Conservation (phyloP, 2,113 vertebrate species). For the Oryzias woworae region DNA sequence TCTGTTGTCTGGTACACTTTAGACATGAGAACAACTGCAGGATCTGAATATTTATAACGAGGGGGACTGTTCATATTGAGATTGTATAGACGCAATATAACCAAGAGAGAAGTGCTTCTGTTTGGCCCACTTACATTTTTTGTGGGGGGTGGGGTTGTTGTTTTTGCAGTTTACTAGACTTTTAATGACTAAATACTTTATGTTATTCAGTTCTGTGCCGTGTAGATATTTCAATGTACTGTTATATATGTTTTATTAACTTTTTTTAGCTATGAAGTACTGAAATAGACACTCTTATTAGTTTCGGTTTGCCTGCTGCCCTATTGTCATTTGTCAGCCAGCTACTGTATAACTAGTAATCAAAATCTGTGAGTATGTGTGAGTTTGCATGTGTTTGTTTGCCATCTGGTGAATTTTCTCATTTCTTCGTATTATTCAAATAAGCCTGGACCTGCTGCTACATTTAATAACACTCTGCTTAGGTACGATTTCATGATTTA, state of each 20-base stretch:
- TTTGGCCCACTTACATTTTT: constrained; percentile 11
- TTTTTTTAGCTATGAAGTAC: constrained; percentile 6
- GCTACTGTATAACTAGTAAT: constrained; percentile 49
- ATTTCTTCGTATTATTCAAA: constrained; percentile 72
- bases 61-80: constrained; percentile 69
- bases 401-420: constrained; percentile 62
- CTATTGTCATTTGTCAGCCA: constrained; percentile 30
- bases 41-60: constrained; percentile 83
- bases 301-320: constrained; percentile 13
- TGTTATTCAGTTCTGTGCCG: not conserved
- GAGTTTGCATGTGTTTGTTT: constrained; percentile 27
- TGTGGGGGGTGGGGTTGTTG: not conserved
- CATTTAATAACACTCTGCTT: constrained; percentile 61
- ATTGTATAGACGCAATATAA: constrained; percentile 62
- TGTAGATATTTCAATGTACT: not conserved
- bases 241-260: not conserved
- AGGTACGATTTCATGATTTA: constrained; percentile 63
- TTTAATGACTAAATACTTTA: not conserved
- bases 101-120: constrained; percentile 13
- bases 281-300: constrained; percentile 29
- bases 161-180: not conserved
- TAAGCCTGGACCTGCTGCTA: constrained; percentile 66
- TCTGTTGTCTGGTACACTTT: constrained; percentile 77
- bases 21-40: constrained; percentile 80
- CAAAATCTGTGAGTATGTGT: constrained; percentile 32